Evolutionary conservation across 2,888 invertebrate genomes (phyloP).

Genomic region (Pantelozetes paolii): DNA sequence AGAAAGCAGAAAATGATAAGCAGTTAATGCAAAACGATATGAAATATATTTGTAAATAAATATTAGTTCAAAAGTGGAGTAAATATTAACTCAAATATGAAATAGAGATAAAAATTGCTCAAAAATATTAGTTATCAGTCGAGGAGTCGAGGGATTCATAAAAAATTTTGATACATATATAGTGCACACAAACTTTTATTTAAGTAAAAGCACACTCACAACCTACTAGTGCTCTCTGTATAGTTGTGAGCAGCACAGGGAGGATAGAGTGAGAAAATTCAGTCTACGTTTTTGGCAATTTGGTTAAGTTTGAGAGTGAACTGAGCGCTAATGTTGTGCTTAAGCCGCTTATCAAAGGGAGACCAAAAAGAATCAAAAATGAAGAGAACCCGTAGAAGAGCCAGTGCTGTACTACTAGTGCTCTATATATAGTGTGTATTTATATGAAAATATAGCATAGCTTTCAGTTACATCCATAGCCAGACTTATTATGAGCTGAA

Average conservation of each 20-base stretch:
- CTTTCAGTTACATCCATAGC: slow-evolving; percentile 22
- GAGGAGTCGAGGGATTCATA: slow-evolving; percentile 25
- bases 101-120: not conserved
- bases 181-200: slow-evolving; percentile 18
- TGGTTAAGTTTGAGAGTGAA: not conserved
- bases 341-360: slow-evolving; percentile 44
- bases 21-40: not conserved
- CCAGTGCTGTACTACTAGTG: not conserved
- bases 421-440: not conserved
- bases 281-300: slow-evolving; percentile 29
- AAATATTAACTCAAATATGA: slow-evolving; percentile 30
- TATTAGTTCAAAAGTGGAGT: not conserved
- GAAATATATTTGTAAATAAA: not conserved
- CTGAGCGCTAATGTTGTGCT: slow-evolving; percentile 36
- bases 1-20: not conserved
- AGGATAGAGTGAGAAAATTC: not conserved
- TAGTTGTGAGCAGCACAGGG: not conserved
- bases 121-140: slow-evolving; percentile 15
- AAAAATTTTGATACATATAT: slow-evolving; percentile 28
- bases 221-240: not conserved
- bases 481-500: slow-evolving; percentile 9
- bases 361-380: slow-evolving; percentile 35
- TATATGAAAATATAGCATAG: not conserved
- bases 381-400: not conserved
- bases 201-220: not conserved